Evolutionary conservation across 2,113 vertebrate genomes (phyloP).

Genomic region (Dermatemys mawii): DNA sequence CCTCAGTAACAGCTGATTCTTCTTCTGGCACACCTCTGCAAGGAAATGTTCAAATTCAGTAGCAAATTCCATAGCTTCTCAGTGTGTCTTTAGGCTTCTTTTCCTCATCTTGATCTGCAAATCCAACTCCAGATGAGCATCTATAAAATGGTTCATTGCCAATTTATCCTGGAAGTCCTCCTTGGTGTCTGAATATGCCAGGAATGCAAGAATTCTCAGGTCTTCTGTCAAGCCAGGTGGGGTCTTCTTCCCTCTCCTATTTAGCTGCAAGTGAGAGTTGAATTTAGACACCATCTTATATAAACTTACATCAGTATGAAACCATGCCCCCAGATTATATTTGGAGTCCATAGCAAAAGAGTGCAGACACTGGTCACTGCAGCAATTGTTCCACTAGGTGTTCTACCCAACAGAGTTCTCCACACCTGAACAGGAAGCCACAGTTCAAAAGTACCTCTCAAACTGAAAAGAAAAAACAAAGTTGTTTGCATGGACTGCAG

Average conservation of each 20-base stretch:
- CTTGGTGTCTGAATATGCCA: background rate
- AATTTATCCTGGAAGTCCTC: background rate
- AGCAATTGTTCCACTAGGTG: background rate
- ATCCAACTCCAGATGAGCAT: background rate
- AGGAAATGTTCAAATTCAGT: background rate
- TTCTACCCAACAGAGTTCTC: background rate
- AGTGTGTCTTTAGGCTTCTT: background rate
- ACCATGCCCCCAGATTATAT: background rate
- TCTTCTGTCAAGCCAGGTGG: background rate
- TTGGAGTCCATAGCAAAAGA: background rate
- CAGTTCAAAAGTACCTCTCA: conserved; percentile 23
- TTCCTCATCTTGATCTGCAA: background rate
- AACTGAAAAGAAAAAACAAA: conserved; percentile 37
- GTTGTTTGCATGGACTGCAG: conserved; percentile 13
- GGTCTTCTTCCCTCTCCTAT: background rate
- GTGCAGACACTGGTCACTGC: background rate
- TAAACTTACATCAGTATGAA: background rate
- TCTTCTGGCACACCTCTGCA: background rate
- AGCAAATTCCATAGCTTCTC: background rate
- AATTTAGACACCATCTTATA: background rate
- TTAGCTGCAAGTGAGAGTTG: accelerated
- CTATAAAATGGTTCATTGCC: background rate
- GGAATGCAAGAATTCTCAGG: background rate
- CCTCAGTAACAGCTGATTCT: background rate
- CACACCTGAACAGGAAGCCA: conserved; percentile 4